Base-by-base conservation (phyloP, 2,888 invertebrate species). In the Seladonia tumulorum region DNA sequence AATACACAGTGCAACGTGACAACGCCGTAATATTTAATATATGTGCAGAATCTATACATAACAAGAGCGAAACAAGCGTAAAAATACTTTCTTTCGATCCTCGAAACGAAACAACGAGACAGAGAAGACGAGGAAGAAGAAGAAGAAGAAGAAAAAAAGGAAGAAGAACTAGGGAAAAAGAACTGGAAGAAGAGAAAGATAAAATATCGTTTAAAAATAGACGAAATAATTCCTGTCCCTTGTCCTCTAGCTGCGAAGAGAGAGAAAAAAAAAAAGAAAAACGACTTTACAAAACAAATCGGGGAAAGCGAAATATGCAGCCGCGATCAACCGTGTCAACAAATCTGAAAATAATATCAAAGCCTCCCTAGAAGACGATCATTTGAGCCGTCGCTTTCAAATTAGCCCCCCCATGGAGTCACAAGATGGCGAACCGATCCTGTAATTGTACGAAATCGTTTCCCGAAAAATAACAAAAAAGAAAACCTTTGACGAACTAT, bases 11-110 rank as follows among this genome's bases (percentile, higher is more conserved):
- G 91, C 90, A 87, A 83, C 78, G 81, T 81, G 85, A 91, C 90
- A 88, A 91, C 91, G 92, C 89, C 83, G 85, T 88, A 73, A 88
- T 88, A 83, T 85, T 85, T 35, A 63, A 85, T 63, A 42, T 90
- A 90, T 90, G 92, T 93, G 93, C 93, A 94, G 78, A 90, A 92
- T 92, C 93, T 94, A 92, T 94, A 94, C 93, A 93, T 91, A 93
- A 94, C 93, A 92, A 94, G 92, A 93, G 90, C 86, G 88, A 90
- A 89, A 90, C 90, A 91, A 88, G 89, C 88, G 90, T 92, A 90
- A 87, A 82, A 87, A 80, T 83, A 74, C 57, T 86, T 85, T 83
- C 79, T 47, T 79, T 73, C 79, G 66, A 60, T 68, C 49, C 63
- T 57, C 79, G 66, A 83, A 57, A 79, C n/a, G 71, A n/a, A 74